Evolutionary conservation across 1,140 invertebrate genomes (phyloP).

Genomic region (Drosophila albomicans): DNA sequence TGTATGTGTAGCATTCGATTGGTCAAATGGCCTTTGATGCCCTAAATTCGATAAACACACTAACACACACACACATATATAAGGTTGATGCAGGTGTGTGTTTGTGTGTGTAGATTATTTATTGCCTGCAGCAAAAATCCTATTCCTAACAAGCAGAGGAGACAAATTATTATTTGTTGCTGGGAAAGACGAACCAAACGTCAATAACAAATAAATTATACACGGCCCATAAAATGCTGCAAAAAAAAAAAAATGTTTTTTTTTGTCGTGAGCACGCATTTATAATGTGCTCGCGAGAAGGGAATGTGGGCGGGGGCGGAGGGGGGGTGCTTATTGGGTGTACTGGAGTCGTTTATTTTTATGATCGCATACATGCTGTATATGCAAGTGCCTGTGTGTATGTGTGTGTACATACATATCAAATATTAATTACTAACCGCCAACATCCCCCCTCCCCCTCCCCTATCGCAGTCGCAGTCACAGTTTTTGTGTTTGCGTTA

Average conservation of each 20-base stretch:
- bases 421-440: conserved; percentile 53
- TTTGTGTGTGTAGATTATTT: conserved; percentile 12
- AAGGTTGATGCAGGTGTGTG: neutral
- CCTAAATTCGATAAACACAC: conserved; percentile 65
- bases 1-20: conserved; percentile 62
- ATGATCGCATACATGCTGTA: conserved; percentile 28
- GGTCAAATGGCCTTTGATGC: conserved; percentile 80
- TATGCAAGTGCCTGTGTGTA: neutral
- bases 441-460: conserved; percentile 2
- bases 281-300: conserved; percentile 45
- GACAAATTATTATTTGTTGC: conserved; percentile 18
- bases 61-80: conserved; percentile 15
- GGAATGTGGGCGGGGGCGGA: neutral
- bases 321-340: neutral
- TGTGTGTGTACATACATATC: conserved; percentile 20
- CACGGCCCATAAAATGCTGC: conserved; percentile 60
- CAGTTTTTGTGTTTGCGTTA: conserved; percentile 29
- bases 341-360: conserved; percentile 41
- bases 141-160: conserved; percentile 22
- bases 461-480: conserved; percentile 1
- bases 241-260: conserved; percentile 13
- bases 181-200: conserved; percentile 43
- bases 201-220: conserved; percentile 71
- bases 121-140: conserved; percentile 26
- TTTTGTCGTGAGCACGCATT: conserved; percentile 74